Percentiles rank a stretch among this genome's conserved stretches.
Evolutionary conservation across 2,888 invertebrate species (phyloP).

Genomic region (Andrena minutula): DNA sequence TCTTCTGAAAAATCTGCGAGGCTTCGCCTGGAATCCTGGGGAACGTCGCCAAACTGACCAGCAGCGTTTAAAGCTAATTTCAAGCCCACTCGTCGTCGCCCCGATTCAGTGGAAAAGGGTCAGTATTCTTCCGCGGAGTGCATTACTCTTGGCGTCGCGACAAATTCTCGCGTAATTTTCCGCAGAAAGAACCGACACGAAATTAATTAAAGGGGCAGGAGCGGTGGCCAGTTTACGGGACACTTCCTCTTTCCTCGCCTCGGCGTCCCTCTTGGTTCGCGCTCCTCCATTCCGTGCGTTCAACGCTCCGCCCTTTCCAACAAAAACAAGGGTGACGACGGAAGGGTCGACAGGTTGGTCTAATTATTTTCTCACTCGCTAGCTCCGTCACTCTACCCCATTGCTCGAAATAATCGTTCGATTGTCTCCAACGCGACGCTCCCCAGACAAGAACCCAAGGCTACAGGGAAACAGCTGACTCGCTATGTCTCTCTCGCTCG

Average conservation of each 20-base stretch:
- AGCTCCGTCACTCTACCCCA: conserved; percentile 1
- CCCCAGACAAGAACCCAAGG: background rate
- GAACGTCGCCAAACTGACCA: background rate
- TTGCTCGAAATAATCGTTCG: background rate
- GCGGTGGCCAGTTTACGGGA: conserved; percentile 33
- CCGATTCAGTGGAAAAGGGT: background rate
- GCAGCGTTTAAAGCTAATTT: conserved; percentile 5
- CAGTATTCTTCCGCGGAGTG: background rate
- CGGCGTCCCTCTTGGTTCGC: background rate
- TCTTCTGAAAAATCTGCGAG: background rate
- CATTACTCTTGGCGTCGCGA: conserved; percentile 30
- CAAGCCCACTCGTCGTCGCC: background rate
- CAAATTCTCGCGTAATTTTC: conserved; percentile 55
- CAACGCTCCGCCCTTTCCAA: conserved; percentile 11
- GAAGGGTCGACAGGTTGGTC: conserved; percentile 29
- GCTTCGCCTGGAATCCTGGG: background rate
- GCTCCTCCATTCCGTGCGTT: background rate
- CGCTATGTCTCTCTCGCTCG: background rate
- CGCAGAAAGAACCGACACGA: conserved; percentile 31
- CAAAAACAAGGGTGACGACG: background rate
- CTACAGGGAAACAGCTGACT: background rate
- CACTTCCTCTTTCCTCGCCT: background rate
- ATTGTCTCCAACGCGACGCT: background rate
- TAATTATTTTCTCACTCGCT: conserved; percentile 38
- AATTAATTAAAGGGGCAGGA: conserved; percentile 57